Conservation (phyloP, 2,888 invertebrate species). For the Drosophila paramelanica region DNA sequence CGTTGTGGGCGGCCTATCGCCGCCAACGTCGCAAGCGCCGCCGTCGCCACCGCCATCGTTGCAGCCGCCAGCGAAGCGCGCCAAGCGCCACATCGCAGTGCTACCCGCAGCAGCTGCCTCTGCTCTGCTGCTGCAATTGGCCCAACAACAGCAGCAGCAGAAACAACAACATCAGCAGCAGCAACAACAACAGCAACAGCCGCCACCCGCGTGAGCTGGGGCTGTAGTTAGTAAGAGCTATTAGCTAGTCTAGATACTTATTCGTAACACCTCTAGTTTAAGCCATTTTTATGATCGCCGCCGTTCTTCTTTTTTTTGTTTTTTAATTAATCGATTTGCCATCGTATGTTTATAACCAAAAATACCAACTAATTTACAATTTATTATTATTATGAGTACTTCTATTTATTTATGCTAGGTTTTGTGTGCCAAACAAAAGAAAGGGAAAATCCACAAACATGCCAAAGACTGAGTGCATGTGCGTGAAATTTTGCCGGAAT, state of each 20-base stretch:
- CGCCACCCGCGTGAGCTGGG: conserved; percentile 22
- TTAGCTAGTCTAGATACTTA: conserved; percentile 52
- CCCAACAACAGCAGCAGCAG: conserved; percentile 41
- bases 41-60: conserved; percentile 14
- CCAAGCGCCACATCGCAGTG: conserved; percentile 57
- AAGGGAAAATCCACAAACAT: conserved; percentile 1
- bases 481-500: background rate
- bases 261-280: conserved; percentile 18
- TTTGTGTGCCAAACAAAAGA: conserved; percentile 65
- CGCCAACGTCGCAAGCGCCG: conserved; percentile 33
- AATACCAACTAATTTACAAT: conserved; percentile 24
- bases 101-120: conserved; percentile 55
- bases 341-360: conserved; percentile 30
- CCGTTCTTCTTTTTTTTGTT: background rate
- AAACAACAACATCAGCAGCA: conserved; percentile 13
- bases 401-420: conserved; percentile 65
- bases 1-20: conserved; percentile 59
- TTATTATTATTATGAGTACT: conserved; percentile 17
- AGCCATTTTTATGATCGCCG: conserved; percentile 6
- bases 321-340: conserved; percentile 27
- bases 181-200: conserved; percentile 17
- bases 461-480: conserved; percentile 12
- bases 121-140: conserved; percentile 50
- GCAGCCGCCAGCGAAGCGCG: conserved; percentile 49
- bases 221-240: conserved; percentile 20